Conservation (phyloP, 2,888 invertebrate genomes). For the Hanleya hanleyi region DNA sequence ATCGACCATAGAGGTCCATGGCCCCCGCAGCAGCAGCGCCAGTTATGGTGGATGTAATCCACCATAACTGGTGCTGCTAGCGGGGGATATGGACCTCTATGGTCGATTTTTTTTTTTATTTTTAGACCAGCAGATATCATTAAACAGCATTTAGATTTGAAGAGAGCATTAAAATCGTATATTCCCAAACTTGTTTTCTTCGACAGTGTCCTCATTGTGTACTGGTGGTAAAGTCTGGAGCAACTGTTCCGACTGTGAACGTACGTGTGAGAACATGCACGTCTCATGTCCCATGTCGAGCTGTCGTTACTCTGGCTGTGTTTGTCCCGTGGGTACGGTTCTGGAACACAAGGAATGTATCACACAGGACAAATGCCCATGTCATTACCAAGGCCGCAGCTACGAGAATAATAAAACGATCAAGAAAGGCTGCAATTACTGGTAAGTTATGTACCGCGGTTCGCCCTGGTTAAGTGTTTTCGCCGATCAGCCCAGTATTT, state of each 20-base stretch:
- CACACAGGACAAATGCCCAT: conserved; percentile 83
- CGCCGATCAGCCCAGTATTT: neutral
- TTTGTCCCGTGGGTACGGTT: conserved; percentile 59
- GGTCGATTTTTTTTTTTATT: too few relatives aligned
- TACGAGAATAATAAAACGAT: conserved; percentile 84
- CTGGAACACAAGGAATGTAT: conserved; percentile 77
- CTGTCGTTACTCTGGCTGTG: conserved; percentile 78
- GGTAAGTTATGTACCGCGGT: conserved; percentile 75
- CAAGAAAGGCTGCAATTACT: conserved; percentile 88
- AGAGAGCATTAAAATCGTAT: too few relatives aligned
- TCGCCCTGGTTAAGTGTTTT: too few relatives aligned
- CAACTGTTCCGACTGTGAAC: conserved; percentile 83
- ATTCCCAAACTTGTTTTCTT: neutral
- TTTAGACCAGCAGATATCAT: too few relatives aligned
- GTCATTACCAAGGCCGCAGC: conserved; percentile 88
- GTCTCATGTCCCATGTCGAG: conserved; percentile 73
- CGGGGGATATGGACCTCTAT: too few relatives aligned
- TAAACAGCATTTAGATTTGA: too few relatives aligned
- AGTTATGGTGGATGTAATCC: too few relatives aligned
- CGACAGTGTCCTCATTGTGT: neutral
- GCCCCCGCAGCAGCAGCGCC: too few relatives aligned
- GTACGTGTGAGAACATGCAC: conserved; percentile 91
- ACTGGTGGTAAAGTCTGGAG: conserved; percentile 78
- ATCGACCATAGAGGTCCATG: too few relatives aligned
- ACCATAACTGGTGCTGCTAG: too few relatives aligned